Conservation (phyloP, 2,113 vertebrate species). For the Dasyornis broadbenti region DNA sequence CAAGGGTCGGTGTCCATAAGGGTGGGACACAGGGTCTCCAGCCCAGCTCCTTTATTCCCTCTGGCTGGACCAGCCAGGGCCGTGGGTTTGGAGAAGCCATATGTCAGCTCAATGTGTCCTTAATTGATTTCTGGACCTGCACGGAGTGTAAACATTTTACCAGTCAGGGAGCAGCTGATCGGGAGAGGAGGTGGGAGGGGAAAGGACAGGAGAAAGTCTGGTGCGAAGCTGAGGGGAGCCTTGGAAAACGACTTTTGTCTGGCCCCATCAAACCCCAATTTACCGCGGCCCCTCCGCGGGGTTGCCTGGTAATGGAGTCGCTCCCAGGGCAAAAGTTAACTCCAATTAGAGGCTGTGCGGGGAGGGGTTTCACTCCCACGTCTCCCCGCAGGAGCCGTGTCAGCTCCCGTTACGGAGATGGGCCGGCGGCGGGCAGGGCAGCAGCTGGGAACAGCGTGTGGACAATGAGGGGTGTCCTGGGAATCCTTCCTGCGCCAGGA, state of each 20-base stretch:
- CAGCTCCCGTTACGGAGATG: conserved; percentile 42
- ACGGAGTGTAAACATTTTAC: conserved; percentile 52
- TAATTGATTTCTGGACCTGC: conserved; percentile 38
- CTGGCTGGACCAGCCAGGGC: not conserved
- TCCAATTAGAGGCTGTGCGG: not conserved
- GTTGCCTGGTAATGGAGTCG: conserved; percentile 10
- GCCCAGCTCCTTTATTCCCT: not conserved
- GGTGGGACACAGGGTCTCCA: not conserved
- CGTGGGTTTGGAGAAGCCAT: not conserved
- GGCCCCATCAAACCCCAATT: not conserved
- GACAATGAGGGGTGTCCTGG: conserved; percentile 26
- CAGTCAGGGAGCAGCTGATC: conserved; percentile 45
- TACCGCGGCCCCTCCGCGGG: not conserved
- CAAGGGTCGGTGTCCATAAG: not conserved
- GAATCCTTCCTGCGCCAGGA: not conserved
- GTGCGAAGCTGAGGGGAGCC: not conserved
- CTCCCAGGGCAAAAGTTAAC: conserved; percentile 45
- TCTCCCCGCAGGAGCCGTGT: not conserved
- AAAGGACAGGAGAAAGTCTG: not conserved
- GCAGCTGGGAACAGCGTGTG: conserved; percentile 15
- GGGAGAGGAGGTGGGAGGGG: not conserved
- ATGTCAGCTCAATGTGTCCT: conserved; percentile 34
- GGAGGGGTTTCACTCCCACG: not conserved
- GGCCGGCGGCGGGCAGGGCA: not conserved
- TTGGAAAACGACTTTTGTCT: not conserved